A percentile compares a stretch with the other conserved stretches of the same genome.
phyloP scores from a whole-genome alignment of 2,113 vertebrate species.

The Vireo altiloquus region DNA sequence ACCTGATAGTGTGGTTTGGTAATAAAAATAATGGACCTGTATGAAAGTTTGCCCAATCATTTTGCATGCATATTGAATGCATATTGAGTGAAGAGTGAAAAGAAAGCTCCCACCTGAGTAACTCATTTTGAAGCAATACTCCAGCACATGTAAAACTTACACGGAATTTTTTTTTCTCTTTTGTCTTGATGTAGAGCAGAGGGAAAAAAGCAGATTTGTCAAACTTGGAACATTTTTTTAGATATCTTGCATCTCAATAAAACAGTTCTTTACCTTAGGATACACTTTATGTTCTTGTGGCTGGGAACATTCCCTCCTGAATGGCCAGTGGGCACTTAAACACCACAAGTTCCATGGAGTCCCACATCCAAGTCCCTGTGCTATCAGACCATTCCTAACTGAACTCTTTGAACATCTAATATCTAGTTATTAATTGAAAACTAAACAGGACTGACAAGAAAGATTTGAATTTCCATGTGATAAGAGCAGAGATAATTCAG shows the following conservation, averaged over 20 bases:
- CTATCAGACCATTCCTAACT: not conserved
- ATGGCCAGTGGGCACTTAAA: not conserved
- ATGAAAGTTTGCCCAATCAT: not conserved
- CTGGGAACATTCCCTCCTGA: not conserved
- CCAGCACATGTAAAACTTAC: not conserved
- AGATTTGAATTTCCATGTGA: not conserved
- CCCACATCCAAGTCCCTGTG: not conserved
- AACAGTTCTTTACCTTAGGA: not conserved
- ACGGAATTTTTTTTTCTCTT: not conserved
- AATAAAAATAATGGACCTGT: not conserved
- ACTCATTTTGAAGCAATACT: not conserved
- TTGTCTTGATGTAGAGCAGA: not conserved
- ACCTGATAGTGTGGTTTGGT: not conserved
- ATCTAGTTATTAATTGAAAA: not conserved
- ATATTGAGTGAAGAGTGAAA: accelerated
- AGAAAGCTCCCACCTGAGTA: not conserved
- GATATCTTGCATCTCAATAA: not conserved
- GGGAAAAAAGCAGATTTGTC: accelerated
- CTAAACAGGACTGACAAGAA: not conserved
- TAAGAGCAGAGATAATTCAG: not conserved
- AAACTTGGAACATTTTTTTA: not conserved
- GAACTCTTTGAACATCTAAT: not conserved
- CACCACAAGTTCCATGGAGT: not conserved
- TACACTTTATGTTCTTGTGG: not conserved
- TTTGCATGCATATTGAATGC: not conserved